phyloP scores from a whole-genome alignment of 1,140 invertebrate genomes.

The Heliconius himera region DNA sequence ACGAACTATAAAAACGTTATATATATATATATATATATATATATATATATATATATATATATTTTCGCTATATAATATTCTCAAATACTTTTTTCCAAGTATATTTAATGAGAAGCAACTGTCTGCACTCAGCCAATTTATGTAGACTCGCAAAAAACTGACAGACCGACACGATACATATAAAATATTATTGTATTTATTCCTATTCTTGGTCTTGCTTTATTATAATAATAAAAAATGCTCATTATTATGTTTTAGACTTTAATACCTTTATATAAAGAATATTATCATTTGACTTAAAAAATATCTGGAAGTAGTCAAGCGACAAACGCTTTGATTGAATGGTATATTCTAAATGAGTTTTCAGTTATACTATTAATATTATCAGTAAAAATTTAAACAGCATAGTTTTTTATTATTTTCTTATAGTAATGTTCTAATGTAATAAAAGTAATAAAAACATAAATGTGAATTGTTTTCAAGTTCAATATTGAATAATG shows the following conservation, averaged over 20 bases:
- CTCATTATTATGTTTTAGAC: neutral
- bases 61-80: too few relatives aligned
- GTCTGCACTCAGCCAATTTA: slow-evolving; percentile 32
- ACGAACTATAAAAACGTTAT: too few relatives aligned
- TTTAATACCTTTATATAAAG: neutral
- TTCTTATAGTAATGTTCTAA: too few relatives aligned
- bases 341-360: neutral
- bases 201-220: neutral
- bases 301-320: neutral
- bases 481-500: too few relatives aligned
- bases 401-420: too few relatives aligned
- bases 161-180: slow-evolving; percentile 26
- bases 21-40: too few relatives aligned
- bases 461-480: too few relatives aligned
- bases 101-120: slow-evolving; percentile 7
- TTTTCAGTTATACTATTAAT: neutral
- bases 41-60: too few relatives aligned
- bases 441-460: too few relatives aligned
- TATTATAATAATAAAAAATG: neutral
- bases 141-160: slow-evolving; percentile 38
- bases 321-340: neutral
- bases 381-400: neutral
- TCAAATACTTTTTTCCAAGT: neutral
- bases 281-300: neutral
- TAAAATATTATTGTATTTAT: slow-evolving; percentile 19